Evolutionary conservation across 1,140 invertebrate species (phyloP).

Genomic region (Phthorimaea operculella): DNA sequence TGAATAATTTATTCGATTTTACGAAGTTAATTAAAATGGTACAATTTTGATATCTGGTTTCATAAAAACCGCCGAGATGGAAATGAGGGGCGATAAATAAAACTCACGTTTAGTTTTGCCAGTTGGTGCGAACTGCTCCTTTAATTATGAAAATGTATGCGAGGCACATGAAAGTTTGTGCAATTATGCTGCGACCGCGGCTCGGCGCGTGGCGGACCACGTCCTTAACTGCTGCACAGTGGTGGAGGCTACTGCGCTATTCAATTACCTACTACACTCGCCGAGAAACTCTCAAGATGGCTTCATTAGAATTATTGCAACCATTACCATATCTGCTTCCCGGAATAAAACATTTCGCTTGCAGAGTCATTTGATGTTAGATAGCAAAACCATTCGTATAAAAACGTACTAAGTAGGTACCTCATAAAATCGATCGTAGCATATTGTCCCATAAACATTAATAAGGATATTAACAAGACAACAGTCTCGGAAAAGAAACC

Average conservation of each 20-base stretch:
- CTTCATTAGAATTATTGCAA: slow-evolving; percentile 20
- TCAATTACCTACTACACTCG: slow-evolving; percentile 54
- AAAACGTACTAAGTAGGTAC: too few species aligned
- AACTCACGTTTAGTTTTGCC: slow-evolving; percentile 35
- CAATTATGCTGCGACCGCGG: slow-evolving; percentile 54
- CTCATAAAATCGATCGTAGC: too few species aligned
- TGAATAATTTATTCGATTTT: too few species aligned
- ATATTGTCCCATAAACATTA: too few species aligned
- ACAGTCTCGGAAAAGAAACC: not conserved
- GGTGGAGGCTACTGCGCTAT: slow-evolving; percentile 43
- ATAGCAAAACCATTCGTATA: too few species aligned
- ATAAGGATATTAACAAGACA: not conserved
- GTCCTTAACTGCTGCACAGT: slow-evolving; percentile 46
- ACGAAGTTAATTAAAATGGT: too few species aligned
- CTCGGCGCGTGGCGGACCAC: slow-evolving; percentile 40
- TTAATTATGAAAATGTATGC: slow-evolving; percentile 67
- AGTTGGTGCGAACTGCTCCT: slow-evolving; percentile 58
- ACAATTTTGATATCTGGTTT: too few species aligned
- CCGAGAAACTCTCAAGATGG: slow-evolving; percentile 45
- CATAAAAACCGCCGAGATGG: slow-evolving; percentile 13
- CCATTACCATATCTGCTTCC: not conserved
- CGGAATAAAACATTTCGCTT: too few species aligned
- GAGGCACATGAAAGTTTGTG: slow-evolving; percentile 64
- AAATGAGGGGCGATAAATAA: slow-evolving; percentile 46
- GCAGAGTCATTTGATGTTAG: too few species aligned